phyloP scores from a whole-genome alignment of 1,140 invertebrate species.

The Pseudoatta argentina region DNA sequence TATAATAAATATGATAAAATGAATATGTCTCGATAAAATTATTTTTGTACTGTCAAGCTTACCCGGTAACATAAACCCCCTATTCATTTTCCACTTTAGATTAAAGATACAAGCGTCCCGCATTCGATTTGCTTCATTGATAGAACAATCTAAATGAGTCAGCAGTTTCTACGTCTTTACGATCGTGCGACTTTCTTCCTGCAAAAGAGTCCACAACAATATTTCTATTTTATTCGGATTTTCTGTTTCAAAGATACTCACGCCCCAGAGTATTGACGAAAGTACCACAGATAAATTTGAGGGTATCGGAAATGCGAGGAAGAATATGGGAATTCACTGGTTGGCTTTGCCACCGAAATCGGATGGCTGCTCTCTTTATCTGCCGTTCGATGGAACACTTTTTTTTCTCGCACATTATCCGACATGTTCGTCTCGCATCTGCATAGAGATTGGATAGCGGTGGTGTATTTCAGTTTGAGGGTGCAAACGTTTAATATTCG shows the following conservation, averaged over 20 bases:
- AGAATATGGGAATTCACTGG: conserved; percentile 4
- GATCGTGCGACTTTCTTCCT: not conserved
- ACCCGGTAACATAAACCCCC: not conserved
- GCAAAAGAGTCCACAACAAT: not conserved
- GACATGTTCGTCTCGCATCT: conserved; percentile 64
- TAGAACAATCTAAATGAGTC: not conserved
- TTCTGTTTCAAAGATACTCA: conserved; percentile 4
- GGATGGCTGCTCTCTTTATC: conserved; percentile 51
- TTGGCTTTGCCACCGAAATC: conserved; percentile 32
- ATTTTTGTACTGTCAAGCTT: not conserved
- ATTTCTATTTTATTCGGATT: not conserved
- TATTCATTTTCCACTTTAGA: not conserved
- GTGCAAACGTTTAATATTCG: conserved; percentile 67
- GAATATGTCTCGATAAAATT: not conserved
- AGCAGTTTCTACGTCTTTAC: not conserved
- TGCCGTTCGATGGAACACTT: conserved; percentile 28
- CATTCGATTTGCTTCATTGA: not conserved
- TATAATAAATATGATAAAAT: conserved; percentile 9
- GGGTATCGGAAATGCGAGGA: not conserved
- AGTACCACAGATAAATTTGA: conserved; percentile 37
- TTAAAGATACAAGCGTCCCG: not conserved
- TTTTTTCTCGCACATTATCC: conserved; percentile 1
- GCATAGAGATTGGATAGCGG: conserved; percentile 76
- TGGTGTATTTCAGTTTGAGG: conserved; percentile 37
- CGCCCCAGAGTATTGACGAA: conserved; percentile 2